phyloP scores from a whole-genome alignment of 2,797 vertebrate species.

The Myotis vivesi region DNA sequence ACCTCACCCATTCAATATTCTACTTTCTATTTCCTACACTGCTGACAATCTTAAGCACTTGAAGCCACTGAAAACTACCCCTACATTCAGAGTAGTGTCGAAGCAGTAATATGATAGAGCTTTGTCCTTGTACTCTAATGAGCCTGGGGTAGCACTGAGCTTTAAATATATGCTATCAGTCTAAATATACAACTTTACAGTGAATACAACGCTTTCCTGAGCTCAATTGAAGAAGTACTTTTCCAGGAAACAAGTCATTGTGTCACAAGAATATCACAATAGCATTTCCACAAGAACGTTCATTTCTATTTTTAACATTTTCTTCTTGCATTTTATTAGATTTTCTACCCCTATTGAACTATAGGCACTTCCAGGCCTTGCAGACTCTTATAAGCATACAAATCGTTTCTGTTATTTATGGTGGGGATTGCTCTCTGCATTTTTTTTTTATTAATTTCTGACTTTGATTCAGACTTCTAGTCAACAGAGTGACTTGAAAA shows the following conservation, averaged over 20 bases:
- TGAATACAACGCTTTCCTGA: slow-evolving; percentile 45
- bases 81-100: slow-evolving; percentile 56
- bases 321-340: slow-evolving; percentile 67
- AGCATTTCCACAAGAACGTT: slow-evolving; percentile 52
- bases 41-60: slow-evolving; percentile 53
- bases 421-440: slow-evolving; percentile 36
- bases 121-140: slow-evolving; percentile 56
- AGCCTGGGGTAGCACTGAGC: slow-evolving; percentile 14
- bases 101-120: slow-evolving; percentile 63
- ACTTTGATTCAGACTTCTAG: slow-evolving; percentile 69
- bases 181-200: slow-evolving; percentile 18
- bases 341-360: not conserved
- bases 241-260: slow-evolving; percentile 71
- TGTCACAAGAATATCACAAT: slow-evolving; percentile 65
- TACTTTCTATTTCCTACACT: slow-evolving; percentile 53
- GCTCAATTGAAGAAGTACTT: slow-evolving; percentile 63
- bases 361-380: not conserved
- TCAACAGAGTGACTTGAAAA: slow-evolving; percentile 57
- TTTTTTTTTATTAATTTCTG: slow-evolving; percentile 61
- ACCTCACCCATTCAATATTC: slow-evolving; percentile 22
- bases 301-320: slow-evolving; percentile 67
- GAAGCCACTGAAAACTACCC: slow-evolving; percentile 68
- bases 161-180: slow-evolving; percentile 49
- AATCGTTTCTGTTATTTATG: slow-evolving; percentile 59
- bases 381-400: slow-evolving; percentile 63